Percentiles rank a stretch among this genome's conserved stretches.
phyloP scores from a whole-genome alignment of 2,888 invertebrate genomes.

The Hermaeophaga mercurialis region DNA sequence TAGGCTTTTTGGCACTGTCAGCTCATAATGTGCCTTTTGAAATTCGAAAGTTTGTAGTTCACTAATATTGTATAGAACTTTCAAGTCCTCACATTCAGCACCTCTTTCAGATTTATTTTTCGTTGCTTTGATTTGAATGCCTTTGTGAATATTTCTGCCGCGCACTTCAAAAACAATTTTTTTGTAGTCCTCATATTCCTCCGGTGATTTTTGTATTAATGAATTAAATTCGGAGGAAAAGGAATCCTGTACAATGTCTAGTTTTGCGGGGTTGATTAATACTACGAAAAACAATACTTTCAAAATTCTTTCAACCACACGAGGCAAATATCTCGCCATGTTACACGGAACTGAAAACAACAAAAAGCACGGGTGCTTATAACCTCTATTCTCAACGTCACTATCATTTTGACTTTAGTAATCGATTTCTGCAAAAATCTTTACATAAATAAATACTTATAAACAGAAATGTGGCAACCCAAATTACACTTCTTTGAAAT shows the following conservation, averaged over 20 bases:
- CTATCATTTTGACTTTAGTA: conserved; percentile 4
- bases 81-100: conserved; percentile 46
- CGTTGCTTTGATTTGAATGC: conserved; percentile 50
- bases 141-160: conserved; percentile 50
- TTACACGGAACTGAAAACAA: conserved; percentile 44
- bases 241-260: conserved; percentile 28
- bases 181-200: conserved; percentile 45
- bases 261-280: conserved; percentile 27
- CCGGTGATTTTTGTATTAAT: conserved; percentile 34
- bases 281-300: conserved; percentile 40
- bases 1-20: conserved; percentile 48
- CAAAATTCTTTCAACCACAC: conserved; percentile 42
- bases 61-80: conserved; percentile 46
- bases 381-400: conserved; percentile 23
- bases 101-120: conserved; percentile 45
- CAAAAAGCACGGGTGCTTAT: conserved; percentile 18
- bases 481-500: neutral
- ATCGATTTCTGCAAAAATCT: neutral
- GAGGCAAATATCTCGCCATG: conserved; percentile 55
- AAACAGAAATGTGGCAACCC: neutral
- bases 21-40: conserved; percentile 45
- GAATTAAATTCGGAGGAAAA: conserved; percentile 44
- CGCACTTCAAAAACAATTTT: conserved; percentile 51
- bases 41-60: conserved; percentile 42
- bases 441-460: neutral